A percentile compares a stretch with the other conserved stretches of the same genome.
These are phyloP conservation scores for Atlantisia rogersi DNA, from an alignment of 2,113 vertebrate species.

Conservation along the genomic window DNA sequence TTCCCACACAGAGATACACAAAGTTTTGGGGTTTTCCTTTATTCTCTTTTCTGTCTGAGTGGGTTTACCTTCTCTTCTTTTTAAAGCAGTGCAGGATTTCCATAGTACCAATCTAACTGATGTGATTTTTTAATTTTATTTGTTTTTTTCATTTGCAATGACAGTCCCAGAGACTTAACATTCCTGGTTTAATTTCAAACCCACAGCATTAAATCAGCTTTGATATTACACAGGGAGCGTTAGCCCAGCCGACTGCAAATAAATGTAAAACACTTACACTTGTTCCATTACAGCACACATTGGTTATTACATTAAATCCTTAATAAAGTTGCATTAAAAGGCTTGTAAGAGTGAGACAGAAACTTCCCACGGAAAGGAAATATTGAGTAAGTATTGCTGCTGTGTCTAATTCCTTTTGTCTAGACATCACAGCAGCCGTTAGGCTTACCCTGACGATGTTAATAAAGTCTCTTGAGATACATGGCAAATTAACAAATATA, in stretches of 20 bases:
- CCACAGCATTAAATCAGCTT: not conserved
- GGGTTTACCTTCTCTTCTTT: not conserved
- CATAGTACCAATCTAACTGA: not conserved
- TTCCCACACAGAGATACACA: not conserved
- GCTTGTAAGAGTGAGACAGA: not conserved
- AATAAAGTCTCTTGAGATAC: not conserved
- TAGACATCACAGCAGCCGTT: conserved; percentile 26
- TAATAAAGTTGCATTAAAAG: conserved; percentile 40
- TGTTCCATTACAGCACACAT: conserved; percentile 21
- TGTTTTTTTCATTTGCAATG: not conserved
- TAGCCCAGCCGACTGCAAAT: conserved; percentile 17
- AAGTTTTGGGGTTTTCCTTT: not conserved
- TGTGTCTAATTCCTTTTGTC: conserved; percentile 54
- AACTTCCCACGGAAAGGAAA: conserved; percentile 47
- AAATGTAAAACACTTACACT: not conserved
- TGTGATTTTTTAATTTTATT: not conserved
- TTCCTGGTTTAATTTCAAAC: conserved; percentile 5
- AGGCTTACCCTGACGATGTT: conserved; percentile 24
- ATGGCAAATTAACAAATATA: conserved; percentile 22
- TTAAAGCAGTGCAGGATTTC: not conserved
- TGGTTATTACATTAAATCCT: not conserved
- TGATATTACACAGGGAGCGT: not conserved
- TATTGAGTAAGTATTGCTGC: conserved; percentile 44
- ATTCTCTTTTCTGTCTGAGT: not conserved
- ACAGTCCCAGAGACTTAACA: not conserved